A percentile compares a stretch with the other conserved stretches of the same genome.
Evolutionary conservation across 2,797 vertebrate species (phyloP).

Genomic region (Chanos chanos): DNA sequence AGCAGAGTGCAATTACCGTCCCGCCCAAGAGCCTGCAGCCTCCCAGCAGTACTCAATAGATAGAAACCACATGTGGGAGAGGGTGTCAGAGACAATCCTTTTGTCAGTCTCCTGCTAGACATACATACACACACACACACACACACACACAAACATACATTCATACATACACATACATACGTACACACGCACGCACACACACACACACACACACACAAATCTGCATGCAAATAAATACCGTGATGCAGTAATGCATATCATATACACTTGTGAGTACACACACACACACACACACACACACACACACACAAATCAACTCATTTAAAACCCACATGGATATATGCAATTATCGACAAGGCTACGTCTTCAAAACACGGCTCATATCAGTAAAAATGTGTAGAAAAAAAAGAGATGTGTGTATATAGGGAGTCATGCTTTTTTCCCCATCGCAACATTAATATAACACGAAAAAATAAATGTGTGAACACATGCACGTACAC

Average conservation of each 20-base stretch:
- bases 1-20: conserved; percentile 15
- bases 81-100: background rate
- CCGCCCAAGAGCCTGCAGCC: background rate
- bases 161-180: conserved; percentile 32
- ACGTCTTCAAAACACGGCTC: too few species aligned
- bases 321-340: conserved; percentile 19
- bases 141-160: conserved; percentile 46
- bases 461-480: too few species aligned
- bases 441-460: too few species aligned
- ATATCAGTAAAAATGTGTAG: too few species aligned
- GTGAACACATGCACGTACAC: too few species aligned
- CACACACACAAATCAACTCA: background rate
- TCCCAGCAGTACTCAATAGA: background rate
- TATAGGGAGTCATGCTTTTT: too few species aligned
- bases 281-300: background rate
- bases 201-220: background rate
- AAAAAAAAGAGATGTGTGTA: too few species aligned
- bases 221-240: too few species aligned
- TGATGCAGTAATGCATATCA: too few species aligned
- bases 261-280: background rate
- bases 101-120: background rate
- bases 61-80: background rate
- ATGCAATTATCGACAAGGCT: too few species aligned
- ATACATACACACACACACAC: conserved; percentile 37
- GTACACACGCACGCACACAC: background rate